phyloP scores from a whole-genome alignment of 2,888 invertebrate species.

The Minunthozetes semirufus region DNA sequence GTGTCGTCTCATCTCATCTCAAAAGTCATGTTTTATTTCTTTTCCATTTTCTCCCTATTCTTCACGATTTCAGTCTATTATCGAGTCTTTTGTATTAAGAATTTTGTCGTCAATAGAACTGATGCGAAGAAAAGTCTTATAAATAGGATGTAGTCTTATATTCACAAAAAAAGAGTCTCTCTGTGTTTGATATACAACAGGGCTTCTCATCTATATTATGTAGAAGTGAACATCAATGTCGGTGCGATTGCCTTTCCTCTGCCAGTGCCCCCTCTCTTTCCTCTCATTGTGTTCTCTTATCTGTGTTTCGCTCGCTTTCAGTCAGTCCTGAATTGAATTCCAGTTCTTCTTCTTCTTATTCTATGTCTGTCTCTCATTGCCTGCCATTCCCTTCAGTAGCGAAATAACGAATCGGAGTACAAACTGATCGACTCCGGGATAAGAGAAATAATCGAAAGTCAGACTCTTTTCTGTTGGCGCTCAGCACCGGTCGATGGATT shows the following conservation, averaged over 20 bases:
- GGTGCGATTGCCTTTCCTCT: background rate
- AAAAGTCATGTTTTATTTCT: background rate
- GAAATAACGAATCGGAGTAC: conserved; percentile 3
- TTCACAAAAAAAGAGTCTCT: background rate
- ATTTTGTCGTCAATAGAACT: no score
- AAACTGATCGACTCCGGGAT: conserved; percentile 11
- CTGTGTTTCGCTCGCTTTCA: background rate
- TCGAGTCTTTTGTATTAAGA: background rate
- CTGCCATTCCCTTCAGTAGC: conserved; percentile 2
- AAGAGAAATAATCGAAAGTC: conserved; percentile 20
- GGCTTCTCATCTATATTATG: background rate
- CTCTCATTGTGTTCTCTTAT: conserved; percentile 3
- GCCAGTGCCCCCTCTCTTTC: background rate
- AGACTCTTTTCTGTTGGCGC: background rate
- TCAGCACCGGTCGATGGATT: background rate
- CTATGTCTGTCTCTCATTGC: background rate
- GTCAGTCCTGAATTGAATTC: conserved; percentile 13
- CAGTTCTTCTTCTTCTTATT: background rate
- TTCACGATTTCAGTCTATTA: background rate
- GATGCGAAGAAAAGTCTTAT: no score
- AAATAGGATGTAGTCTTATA: no score
- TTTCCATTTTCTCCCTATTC: background rate
- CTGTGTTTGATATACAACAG: background rate
- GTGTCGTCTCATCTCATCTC: background rate
- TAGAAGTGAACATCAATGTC: background rate